A percentile compares a stretch with the other conserved stretches of the same genome.
These are phyloP conservation scores for Telmatherina bonti DNA, from an alignment of 2,797 vertebrate species.

Conservation along the genomic window DNA sequence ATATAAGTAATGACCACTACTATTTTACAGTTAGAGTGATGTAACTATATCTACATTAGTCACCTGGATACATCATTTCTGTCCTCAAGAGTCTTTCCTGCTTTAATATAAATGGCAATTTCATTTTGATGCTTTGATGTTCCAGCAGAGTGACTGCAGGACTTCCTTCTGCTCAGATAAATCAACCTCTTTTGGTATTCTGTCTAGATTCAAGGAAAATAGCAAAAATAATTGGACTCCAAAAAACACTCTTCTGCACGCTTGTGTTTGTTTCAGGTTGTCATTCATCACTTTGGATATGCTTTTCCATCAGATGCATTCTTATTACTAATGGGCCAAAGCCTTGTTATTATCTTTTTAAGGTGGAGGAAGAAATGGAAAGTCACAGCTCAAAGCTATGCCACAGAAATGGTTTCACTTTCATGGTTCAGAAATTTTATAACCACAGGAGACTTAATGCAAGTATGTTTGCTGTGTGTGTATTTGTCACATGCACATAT, in stretches of 20 bases:
- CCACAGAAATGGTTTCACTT: neutral
- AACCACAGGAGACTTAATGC: neutral
- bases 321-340: conserved; percentile 7
- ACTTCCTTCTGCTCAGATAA: conserved; percentile 23
- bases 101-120: conserved; percentile 9
- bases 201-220: no score
- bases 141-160: neutral
- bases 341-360: neutral
- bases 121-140: conserved; percentile 10
- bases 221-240: no score
- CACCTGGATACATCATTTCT: neutral
- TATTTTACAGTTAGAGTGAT: neutral
- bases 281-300: neutral
- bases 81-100: neutral
- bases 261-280: neutral
- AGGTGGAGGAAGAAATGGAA: neutral
- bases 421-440: conserved; percentile 1
- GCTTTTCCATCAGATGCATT: no score
- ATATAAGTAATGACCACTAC: neutral
- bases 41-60: neutral
- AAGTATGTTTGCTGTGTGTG: neutral
- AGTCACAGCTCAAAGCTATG: neutral
- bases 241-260: neutral
- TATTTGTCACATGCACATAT: neutral
- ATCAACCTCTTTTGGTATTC: neutral